phyloP scores from a whole-genome alignment of 2,888 invertebrate genomes.

The Tolmerus cingulatus region DNA sequence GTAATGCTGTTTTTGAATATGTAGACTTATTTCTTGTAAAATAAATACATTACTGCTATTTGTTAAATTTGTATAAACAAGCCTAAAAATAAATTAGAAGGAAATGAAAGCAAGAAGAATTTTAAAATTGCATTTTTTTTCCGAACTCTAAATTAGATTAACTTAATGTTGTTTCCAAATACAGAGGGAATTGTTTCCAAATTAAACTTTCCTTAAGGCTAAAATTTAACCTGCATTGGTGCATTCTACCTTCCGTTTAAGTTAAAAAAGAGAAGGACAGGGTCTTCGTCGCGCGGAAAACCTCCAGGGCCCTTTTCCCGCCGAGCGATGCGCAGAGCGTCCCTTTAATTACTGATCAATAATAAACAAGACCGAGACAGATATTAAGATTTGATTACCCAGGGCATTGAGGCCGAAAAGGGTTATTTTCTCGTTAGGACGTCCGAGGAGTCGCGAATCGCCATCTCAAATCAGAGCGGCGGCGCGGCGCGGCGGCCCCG shows the following conservation, averaged over 20 bases:
- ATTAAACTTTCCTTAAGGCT: neutral
- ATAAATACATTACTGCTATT: no score
- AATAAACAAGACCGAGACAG: neutral
- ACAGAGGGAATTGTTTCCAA: no score
- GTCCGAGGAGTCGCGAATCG: neutral
- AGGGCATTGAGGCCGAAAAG: neutral
- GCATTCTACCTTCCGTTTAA: neutral
- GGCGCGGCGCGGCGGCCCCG: neutral
- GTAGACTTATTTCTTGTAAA: no score
- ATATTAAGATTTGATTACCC: neutral
- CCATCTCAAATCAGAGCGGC: neutral
- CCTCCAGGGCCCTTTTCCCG: neutral
- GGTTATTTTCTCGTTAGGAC: slow-evolving; percentile 15
- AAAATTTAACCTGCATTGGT: neutral
- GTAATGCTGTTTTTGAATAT: no score
- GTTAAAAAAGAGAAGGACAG: neutral
- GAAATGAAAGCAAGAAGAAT: no score
- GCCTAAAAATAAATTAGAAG: no score
- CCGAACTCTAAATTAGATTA: no score
- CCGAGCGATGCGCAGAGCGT: neutral
- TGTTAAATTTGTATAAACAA: no score
- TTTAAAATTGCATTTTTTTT: no score
- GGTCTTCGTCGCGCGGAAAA: neutral
- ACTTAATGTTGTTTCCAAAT: no score
- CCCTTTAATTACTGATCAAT: neutral